Evolutionary conservation across 2,113 vertebrate genomes (phyloP), one percentile per base, ranked within the genome.

Genomic region (Nothobranchius kuhntae): DNA sequence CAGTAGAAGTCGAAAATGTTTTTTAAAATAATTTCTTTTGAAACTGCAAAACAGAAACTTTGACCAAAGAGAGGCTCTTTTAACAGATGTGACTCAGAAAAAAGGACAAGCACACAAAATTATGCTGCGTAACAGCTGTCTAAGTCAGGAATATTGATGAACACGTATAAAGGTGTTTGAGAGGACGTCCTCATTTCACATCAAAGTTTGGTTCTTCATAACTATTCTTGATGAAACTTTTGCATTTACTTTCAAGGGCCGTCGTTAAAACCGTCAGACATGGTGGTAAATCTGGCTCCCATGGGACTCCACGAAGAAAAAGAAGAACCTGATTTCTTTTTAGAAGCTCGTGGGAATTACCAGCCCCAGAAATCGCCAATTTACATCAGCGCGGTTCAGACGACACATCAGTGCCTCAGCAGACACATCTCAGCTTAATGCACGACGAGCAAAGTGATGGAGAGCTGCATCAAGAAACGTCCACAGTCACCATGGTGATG

Each of bases 341-440:
- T 13, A 45, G 52, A 56, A 55, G 35, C 46, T 63, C 68, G 56
- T 63, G 55, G 30, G 21, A 30, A 26, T 57, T 57, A 14, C 7
- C 48, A 24, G 38, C 46, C 30, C 56, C 24, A 17, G 69, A 55
- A 51, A 63, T 63, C 21, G 13, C 17, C 46, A 64, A 57, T 64
- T 56, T 45, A 44, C 7, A 24, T 53, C n/a, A n/a, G n/a, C n/a
- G n/a, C n/a, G n/a, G n/a, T n/a, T n/a, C n/a, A n/a, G n/a, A n/a
- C n/a, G n/a, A n/a, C n/a, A n/a, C n/a, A n/a, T n/a, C 11, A 51
- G 7, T 53, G 30, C 26, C 38, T 61, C 0, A 47, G n/a, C 30
- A 30, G 50, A 47, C 50, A 48, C 44, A 8, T 38, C 51, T 62
- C 35, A 50, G 52, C 21, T 52, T 38, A 14, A 47, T 36, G 45